Percentiles rank a stretch among this genome's conserved stretches.
These are phyloP conservation scores for Amphipyra tragopoginis DNA, from an alignment of 2,888 invertebrate species.

Conservation along the genomic window DNA sequence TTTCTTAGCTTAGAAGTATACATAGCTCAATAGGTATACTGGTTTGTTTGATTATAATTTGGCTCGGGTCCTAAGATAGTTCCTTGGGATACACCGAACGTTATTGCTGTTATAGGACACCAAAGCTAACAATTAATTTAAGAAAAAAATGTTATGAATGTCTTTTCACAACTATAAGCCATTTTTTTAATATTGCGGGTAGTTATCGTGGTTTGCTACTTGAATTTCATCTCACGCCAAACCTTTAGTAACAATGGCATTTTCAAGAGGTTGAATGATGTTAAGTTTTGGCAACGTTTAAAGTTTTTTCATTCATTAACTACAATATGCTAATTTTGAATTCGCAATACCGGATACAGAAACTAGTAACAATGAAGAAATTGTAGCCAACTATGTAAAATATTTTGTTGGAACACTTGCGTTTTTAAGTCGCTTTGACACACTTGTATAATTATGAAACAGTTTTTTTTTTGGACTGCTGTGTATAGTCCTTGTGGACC, in stretches of 20 bases:
- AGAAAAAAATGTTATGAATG: too few species aligned
- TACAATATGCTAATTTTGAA: conserved; percentile 15
- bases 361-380: conserved; percentile 3
- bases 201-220: too few species aligned
- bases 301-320: conserved; percentile 1
- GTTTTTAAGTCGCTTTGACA: too few species aligned
- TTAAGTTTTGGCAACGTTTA: background rate
- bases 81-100: conserved; percentile 7
- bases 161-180: too few species aligned
- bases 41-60: background rate
- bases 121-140: too few species aligned
- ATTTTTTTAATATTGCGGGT: too few species aligned
- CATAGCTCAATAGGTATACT: conserved; percentile 3
- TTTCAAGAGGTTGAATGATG: background rate
- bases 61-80: conserved; percentile 14
- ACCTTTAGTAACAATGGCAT: background rate
- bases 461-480: too few species aligned
- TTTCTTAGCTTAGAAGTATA: conserved; percentile 40
- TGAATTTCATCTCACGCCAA: too few species aligned
- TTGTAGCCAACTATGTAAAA: background rate
- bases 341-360: background rate
- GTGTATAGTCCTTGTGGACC: too few species aligned
- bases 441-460: too few species aligned
- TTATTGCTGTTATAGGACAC: background rate
- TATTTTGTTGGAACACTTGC: too few species aligned